Percentiles rank a stretch among this genome's conserved stretches.
Conservation (phyloP, 2,797 vertebrate species). For the Pantherophis vulpinus region DNA sequence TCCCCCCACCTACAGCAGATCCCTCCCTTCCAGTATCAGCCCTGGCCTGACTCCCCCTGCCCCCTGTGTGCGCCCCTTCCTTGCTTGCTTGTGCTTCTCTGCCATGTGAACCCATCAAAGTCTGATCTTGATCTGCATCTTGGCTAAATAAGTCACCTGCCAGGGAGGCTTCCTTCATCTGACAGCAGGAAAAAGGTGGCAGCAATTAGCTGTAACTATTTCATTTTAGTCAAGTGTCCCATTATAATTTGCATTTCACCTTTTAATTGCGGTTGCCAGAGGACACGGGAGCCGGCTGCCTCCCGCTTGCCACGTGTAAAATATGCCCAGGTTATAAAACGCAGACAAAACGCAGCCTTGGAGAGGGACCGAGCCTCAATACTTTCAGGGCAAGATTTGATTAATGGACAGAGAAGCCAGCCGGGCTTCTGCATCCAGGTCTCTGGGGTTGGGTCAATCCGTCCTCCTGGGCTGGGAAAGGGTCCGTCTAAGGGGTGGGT, state of each 20-base stretch:
- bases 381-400: slow-evolving; percentile 64
- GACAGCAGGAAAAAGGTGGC: slow-evolving; percentile 12
- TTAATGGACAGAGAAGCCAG: slow-evolving; percentile 52
- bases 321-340: slow-evolving; percentile 60
- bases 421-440: neutral
- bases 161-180: neutral
- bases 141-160: neutral
- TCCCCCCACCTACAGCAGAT: neutral
- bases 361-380: slow-evolving; percentile 55
- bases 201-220: slow-evolving; percentile 51
- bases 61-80: accelerated
- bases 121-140: neutral
- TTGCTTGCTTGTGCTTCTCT: neutral
- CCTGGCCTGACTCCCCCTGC: neutral
- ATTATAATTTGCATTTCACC: slow-evolving; percentile 56
- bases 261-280: slow-evolving; percentile 53
- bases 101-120: accelerated
- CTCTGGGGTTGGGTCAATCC: neutral
- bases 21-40: neutral
- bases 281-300: slow-evolving; percentile 30
- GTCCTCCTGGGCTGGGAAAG: slow-evolving; percentile 29
- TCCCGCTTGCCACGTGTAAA: slow-evolving; percentile 57
- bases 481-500: neutral
- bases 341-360: slow-evolving; percentile 38
- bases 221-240: slow-evolving; percentile 61